Evolutionary conservation across 2,888 invertebrate species (phyloP).

Genomic region (Cryptocephalus moraei): DNA sequence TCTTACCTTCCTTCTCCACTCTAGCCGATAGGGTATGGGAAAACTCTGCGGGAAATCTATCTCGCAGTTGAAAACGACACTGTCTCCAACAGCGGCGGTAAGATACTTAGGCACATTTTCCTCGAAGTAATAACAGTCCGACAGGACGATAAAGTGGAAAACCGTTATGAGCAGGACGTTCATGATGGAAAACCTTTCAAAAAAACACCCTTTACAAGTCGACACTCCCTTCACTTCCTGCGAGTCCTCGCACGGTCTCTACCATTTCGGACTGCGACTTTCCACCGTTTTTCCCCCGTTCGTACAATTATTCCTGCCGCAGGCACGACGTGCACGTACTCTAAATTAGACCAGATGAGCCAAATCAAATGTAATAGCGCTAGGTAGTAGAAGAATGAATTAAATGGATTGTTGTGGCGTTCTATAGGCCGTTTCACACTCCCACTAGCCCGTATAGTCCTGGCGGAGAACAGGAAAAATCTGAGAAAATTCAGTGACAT

Average conservation of each 20-base stretch:
- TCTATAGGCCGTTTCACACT: too few relatives aligned
- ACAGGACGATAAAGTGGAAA: neutral
- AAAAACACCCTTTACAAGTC: too few relatives aligned
- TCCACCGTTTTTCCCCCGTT: too few relatives aligned
- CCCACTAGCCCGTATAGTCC: too few relatives aligned
- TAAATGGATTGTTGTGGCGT: neutral
- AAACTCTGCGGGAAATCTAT: constrained; percentile 81
- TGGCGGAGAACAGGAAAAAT: too few relatives aligned
- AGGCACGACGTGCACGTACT: constrained; percentile 8
- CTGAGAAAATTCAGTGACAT: too few relatives aligned
- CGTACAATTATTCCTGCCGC: too few relatives aligned
- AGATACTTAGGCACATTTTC: constrained; percentile 30
- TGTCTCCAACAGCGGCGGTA: constrained; percentile 66
- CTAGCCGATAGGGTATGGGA: constrained; percentile 75
- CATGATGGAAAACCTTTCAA: too few relatives aligned
- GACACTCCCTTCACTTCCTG: too few relatives aligned
- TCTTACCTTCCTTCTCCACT: constrained; percentile 85
- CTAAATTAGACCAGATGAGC: constrained; percentile 17
- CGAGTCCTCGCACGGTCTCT: too few relatives aligned
- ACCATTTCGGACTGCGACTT: too few relatives aligned
- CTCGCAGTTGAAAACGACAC: constrained; percentile 71
- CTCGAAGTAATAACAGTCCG: constrained; percentile 25
- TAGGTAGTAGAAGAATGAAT: constrained; percentile 8
- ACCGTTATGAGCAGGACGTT: too few relatives aligned
- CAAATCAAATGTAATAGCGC: constrained; percentile 13